Conservation (phyloP, 2,888 invertebrate species). For the Alitta virens region DNA sequence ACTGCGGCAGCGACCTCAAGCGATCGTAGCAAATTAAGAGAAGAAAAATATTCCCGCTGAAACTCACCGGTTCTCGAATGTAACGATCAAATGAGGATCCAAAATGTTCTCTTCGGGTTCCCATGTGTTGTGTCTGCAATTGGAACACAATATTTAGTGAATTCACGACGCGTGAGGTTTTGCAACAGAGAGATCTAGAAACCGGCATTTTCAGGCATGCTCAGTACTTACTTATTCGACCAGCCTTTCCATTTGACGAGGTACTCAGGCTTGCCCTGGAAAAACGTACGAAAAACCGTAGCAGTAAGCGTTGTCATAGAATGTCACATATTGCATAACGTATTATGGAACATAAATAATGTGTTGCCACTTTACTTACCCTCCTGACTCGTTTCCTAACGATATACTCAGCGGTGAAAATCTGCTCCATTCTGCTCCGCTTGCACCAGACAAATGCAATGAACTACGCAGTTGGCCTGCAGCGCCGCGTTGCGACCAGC, state of each 20-base stretch:
- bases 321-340: neutral
- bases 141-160: no score
- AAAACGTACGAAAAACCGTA: slow-evolving; percentile 40
- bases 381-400: slow-evolving; percentile 7
- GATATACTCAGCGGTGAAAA: slow-evolving; percentile 16
- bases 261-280: slow-evolving; percentile 90
- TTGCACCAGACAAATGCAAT: no score
- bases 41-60: no score
- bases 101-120: slow-evolving; percentile 97
- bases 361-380: neutral
- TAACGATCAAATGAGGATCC: slow-evolving; percentile 71
- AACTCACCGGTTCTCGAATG: slow-evolving; percentile 14
- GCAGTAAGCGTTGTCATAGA: neutral
- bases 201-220: neutral
- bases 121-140: slow-evolving; percentile 80
- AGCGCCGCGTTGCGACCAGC: no score
- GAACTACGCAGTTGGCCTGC: no score
- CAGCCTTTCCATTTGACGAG: slow-evolving; percentile 98
- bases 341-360: neutral
- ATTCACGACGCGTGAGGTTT: no score
- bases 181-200: no score
- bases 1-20: no score
- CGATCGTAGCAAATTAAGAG: no score
- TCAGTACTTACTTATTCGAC: slow-evolving; percentile 75
- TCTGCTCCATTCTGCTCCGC: neutral